phyloP scores from a whole-genome alignment of 1,140 invertebrate genomes.

The Doryteuthis pealeii region DNA sequence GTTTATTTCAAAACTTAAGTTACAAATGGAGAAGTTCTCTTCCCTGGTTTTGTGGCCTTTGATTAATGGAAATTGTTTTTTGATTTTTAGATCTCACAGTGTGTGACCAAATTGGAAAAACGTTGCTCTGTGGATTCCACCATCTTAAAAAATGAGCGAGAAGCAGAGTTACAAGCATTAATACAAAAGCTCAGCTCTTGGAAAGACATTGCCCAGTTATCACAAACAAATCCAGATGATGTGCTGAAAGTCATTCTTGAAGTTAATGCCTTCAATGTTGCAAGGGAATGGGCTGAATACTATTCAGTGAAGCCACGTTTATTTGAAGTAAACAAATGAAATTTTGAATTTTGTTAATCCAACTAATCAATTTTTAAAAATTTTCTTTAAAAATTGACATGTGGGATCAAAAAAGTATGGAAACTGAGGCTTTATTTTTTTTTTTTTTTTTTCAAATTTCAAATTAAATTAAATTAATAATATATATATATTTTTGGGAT shows the following conservation, averaged over 20 bases:
- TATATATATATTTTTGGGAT: too few relatives aligned
- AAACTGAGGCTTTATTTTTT: too few relatives aligned
- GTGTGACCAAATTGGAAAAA: constrained; percentile 40
- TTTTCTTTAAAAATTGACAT: too few relatives aligned
- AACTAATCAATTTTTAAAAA: too few relatives aligned
- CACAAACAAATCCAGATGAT: constrained; percentile 26
- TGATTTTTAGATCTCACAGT: constrained; percentile 44
- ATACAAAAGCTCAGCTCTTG: neutral
- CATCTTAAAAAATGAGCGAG: neutral
- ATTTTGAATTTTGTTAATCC: too few relatives aligned
- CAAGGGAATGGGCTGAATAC: constrained; percentile 38
- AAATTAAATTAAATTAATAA: too few relatives aligned
- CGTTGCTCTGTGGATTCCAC: neutral
- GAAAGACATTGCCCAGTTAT: neutral
- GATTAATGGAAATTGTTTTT: too few relatives aligned
- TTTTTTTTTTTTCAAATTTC: too few relatives aligned
- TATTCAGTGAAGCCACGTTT: neutral
- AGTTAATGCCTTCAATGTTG: constrained; percentile 42
- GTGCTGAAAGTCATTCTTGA: constrained; percentile 42
- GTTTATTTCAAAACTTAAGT: too few relatives aligned
- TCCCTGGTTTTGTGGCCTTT: too few relatives aligned
- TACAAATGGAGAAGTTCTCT: too few relatives aligned
- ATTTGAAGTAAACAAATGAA: neutral
- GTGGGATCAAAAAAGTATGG: too few relatives aligned
- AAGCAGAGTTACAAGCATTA: neutral